phyloP scores from a whole-genome alignment of 2,113 vertebrate species.

The Grammomys surdaster region DNA sequence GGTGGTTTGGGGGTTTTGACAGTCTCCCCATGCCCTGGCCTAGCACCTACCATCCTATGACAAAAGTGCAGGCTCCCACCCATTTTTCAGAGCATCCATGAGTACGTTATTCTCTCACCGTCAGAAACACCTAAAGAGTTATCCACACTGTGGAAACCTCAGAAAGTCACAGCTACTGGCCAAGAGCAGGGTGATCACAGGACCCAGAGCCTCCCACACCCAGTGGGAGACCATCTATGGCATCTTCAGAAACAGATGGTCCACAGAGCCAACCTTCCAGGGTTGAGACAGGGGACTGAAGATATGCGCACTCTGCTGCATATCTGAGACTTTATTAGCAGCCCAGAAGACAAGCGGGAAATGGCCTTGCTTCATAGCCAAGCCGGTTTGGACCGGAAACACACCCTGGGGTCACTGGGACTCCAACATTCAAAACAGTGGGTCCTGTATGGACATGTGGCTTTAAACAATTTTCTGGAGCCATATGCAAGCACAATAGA shows the following conservation, averaged over 20 bases:
- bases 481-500: no score
- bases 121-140: neutral
- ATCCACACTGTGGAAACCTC: neutral
- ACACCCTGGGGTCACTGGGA: neutral
- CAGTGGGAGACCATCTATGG: neutral
- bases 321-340: neutral
- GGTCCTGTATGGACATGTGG: no score
- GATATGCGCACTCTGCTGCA: fast-evolving
- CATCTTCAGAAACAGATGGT: neutral
- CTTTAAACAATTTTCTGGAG: neutral
- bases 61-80: neutral
- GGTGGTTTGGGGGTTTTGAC: neutral
- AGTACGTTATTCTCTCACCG: neutral
- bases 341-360: neutral
- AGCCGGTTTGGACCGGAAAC: neutral
- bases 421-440: neutral
- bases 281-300: neutral
- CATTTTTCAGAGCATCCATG: neutral
- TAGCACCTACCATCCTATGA: neutral
- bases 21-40: neutral
- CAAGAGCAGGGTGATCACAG: neutral
- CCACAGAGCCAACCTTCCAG: no score
- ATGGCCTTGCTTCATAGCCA: neutral
- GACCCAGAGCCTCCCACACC: no score
- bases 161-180: neutral